A percentile compares a stretch with the other conserved stretches of the same genome.
Evolutionary conservation across 2,113 vertebrate genomes (phyloP).

Genomic region (Catharus bicknelli): DNA sequence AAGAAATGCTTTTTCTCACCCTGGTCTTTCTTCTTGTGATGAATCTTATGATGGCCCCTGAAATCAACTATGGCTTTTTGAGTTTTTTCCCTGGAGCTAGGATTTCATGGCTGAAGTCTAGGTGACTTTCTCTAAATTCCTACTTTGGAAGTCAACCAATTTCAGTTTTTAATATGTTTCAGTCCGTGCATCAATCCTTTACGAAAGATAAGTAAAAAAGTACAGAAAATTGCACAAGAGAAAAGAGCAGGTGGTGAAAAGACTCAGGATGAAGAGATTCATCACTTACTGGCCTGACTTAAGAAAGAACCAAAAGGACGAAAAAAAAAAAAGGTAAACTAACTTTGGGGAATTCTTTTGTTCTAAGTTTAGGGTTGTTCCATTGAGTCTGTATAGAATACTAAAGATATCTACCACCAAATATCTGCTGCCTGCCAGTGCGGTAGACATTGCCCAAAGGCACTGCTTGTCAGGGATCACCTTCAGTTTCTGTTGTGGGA

Average conservation of each 20-base stretch:
- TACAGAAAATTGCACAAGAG: not conserved
- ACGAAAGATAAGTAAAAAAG: not conserved
- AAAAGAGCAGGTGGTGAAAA: not conserved
- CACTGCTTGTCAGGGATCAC: not conserved
- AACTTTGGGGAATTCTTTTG: not conserved
- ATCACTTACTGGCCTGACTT: not conserved
- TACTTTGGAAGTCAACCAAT: not conserved
- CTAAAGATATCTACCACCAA: not conserved
- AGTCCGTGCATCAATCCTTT: constrained; percentile 44
- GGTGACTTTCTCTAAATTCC: not conserved
- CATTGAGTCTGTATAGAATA: not conserved
- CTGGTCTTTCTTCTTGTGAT: not conserved
- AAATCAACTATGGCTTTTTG: not conserved
- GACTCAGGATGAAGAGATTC: not conserved
- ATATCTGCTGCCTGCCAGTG: not conserved
- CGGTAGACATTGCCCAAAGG: not conserved
- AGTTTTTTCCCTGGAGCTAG: not conserved
- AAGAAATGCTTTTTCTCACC: not conserved
- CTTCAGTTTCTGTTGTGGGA: not conserved
- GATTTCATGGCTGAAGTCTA: not conserved
- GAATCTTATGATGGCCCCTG: not conserved
- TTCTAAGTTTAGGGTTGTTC: not conserved
- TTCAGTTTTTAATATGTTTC: constrained; percentile 54
- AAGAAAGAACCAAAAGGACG: not conserved
- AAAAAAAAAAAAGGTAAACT: not conserved